Evolutionary conservation across 2,113 vertebrate species (phyloP).

Genomic region (Onychostruthus taczanowskii): DNA sequence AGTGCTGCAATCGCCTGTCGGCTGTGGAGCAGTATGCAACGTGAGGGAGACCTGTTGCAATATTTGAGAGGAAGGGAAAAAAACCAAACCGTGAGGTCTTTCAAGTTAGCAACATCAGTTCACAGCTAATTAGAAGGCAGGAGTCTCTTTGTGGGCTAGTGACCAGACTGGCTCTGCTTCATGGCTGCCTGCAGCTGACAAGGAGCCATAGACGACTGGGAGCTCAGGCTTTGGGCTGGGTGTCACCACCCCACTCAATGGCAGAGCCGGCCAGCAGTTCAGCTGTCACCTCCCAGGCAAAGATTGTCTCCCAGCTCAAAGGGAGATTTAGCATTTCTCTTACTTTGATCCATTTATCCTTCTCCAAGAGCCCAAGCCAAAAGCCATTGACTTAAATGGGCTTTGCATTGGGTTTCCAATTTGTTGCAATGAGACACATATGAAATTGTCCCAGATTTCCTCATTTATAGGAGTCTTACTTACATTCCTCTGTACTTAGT

Average conservation of each 20-base stretch:
- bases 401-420: background rate
- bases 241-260: fast-evolving
- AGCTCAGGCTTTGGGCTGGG: background rate
- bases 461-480: background rate
- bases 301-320: background rate
- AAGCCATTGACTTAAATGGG: background rate
- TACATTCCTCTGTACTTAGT: background rate
- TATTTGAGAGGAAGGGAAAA: background rate
- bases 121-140: background rate
- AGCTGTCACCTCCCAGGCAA: fast-evolving
- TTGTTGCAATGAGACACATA: background rate
- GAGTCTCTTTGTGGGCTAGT: background rate
- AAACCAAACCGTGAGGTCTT: fast-evolving
- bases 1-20: fast-evolving
- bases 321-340: background rate
- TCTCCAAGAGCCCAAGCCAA: background rate
- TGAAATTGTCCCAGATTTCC: background rate
- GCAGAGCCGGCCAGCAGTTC: background rate
- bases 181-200: background rate
- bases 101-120: background rate
- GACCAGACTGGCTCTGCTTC: background rate
- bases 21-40: background rate
- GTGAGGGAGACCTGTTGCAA: background rate
- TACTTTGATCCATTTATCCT: background rate
- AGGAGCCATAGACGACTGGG: fast-evolving